These are phyloP conservation scores for Paragorgia papillata DNA, from an alignment of 92 coral and sea anemone species.

Conservation along the genomic window DNA sequence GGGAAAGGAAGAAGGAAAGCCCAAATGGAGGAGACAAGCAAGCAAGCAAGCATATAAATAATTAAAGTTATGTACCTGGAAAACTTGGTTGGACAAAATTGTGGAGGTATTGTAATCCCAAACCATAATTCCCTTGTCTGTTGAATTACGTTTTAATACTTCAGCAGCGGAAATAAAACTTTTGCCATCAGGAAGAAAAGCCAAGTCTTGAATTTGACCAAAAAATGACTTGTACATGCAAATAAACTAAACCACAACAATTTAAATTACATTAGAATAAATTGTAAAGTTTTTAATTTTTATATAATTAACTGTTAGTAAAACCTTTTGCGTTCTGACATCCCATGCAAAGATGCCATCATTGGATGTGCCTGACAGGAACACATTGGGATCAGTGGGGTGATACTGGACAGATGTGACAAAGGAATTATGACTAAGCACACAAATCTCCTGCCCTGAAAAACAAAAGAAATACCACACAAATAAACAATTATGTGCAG, in stretches of 20 bases:
- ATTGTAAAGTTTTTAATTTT: no score
- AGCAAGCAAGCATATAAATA: not conserved
- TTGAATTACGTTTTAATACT: slow-evolving; percentile 80
- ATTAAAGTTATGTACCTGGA: slow-evolving; percentile 65
- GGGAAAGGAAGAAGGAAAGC: no score
- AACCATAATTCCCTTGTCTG: slow-evolving; percentile 98
- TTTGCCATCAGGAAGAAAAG: slow-evolving; percentile 78
- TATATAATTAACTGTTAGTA: no score
- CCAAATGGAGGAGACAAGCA: no score
- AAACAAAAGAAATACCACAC: not conserved
- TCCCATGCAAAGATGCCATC: slow-evolving; percentile 93
- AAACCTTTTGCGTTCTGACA: slow-evolving; percentile 72
- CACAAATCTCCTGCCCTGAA: slow-evolving; percentile 64
- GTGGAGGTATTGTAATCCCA: slow-evolving; percentile 92
- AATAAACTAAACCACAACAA: slow-evolving; percentile 48
- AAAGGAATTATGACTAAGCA: slow-evolving; percentile 72
- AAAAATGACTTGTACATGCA: slow-evolving; percentile 79
- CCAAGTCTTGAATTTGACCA: slow-evolving; percentile 92
- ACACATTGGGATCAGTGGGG: slow-evolving; percentile 68
- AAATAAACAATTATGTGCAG: not conserved
- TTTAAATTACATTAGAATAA: not conserved
- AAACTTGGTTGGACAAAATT: slow-evolving; percentile 89
- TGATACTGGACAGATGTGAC: slow-evolving; percentile 87
- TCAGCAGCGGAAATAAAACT: slow-evolving; percentile 94
- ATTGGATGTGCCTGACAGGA: slow-evolving; percentile 81